phyloP scores from a whole-genome alignment of 2,888 invertebrate species.

The Horisme vitalbata region DNA sequence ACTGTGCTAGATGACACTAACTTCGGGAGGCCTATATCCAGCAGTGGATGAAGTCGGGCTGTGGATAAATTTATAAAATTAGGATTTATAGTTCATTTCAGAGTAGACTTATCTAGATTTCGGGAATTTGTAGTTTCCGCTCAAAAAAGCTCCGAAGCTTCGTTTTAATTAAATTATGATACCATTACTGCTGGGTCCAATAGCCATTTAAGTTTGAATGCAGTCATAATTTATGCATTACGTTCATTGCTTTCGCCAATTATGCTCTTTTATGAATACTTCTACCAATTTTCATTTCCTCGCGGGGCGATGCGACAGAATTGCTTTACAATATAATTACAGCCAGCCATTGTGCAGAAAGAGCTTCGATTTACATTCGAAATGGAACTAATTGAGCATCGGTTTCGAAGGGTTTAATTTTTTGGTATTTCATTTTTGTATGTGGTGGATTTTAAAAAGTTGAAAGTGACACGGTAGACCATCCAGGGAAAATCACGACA shows the following conservation, averaged over 20 bases:
- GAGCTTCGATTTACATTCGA: conserved; percentile 70
- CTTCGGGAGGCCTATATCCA: no score
- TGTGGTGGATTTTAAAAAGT: no score
- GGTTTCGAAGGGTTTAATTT: conserved; percentile 11
- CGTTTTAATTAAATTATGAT: conserved; percentile 17
- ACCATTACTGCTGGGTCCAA: conserved; percentile 33
- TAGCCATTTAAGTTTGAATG: conserved; percentile 44
- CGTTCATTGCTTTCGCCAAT: conserved; percentile 47
- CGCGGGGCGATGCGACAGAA: conserved; percentile 54
- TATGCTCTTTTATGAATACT: conserved; percentile 55
- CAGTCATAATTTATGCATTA: conserved; percentile 57
- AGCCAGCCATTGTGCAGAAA: conserved; percentile 59
- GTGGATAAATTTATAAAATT: no score
- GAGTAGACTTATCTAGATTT: no score
- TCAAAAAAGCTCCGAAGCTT: conserved; percentile 2
- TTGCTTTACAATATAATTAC: conserved; percentile 79
- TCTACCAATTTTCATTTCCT: conserved; percentile 60
- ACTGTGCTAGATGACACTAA: no score
- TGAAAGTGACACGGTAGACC: no score
- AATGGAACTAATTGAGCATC: conserved; percentile 50
- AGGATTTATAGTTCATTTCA: no score
- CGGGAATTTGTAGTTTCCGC: no score
- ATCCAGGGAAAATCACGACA: no score
- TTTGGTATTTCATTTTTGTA: conserved; percentile 1
- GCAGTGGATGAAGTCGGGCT: no score